phyloP scores from a whole-genome alignment of 2,113 vertebrate genomes.

The Sturnus vulgaris region DNA sequence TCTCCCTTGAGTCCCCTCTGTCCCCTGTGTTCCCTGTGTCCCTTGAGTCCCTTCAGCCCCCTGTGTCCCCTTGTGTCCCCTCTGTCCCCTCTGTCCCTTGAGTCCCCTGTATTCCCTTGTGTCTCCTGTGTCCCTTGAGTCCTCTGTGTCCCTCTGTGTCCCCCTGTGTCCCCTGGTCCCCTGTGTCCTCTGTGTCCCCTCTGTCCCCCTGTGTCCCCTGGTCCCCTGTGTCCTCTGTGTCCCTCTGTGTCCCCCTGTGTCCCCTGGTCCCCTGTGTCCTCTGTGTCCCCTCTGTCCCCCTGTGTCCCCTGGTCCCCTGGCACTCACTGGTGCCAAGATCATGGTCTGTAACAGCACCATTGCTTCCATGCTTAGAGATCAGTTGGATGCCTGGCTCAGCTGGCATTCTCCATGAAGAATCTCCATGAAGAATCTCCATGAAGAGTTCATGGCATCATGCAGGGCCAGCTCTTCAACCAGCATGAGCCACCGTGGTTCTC shows the following conservation, averaged over 20 bases:
- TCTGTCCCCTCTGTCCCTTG: not conserved
- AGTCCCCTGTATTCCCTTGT: not conserved
- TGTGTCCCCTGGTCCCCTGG: not conserved
- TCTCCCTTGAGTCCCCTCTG: no score
- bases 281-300: not conserved
- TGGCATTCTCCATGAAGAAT: constrained; percentile 1
- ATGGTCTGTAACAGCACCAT: not conserved
- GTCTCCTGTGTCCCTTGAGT: not conserved
- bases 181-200: not conserved
- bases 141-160: not conserved
- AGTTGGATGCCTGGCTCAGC: not conserved
- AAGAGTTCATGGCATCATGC: constrained; percentile 19
- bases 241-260: not conserved
- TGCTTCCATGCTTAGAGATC: not conserved
- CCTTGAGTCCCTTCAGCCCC: not conserved
- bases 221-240: no score
- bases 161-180: no score
- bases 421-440: not conserved
- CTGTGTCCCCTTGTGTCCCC: not conserved
- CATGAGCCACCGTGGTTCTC: fast-evolving
- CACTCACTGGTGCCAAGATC: not conserved
- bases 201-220: no score
- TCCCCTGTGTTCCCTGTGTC: no score
- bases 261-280: not conserved
- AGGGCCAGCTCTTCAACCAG: not conserved